phyloP scores from a whole-genome alignment of 2,113 vertebrate species.

The Sciurus niger region DNA sequence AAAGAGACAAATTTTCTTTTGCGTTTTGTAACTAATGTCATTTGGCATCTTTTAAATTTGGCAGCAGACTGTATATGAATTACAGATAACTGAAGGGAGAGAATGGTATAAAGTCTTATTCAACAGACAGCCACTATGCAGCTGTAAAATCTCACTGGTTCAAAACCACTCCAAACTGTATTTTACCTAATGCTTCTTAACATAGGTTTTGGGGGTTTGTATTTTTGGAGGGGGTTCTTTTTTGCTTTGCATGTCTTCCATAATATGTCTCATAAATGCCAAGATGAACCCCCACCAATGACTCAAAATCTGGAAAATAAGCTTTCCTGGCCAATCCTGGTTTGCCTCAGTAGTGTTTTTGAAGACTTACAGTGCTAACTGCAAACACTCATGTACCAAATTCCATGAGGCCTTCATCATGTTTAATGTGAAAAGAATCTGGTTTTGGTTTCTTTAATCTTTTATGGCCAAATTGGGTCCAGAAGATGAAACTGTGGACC shows the following conservation, averaged over 20 bases:
- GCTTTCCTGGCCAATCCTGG: constrained; percentile 80
- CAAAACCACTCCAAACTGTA: not conserved
- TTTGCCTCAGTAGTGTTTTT: constrained; percentile 85
- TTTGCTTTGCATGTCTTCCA: constrained; percentile 16
- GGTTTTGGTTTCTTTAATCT: constrained; percentile 77
- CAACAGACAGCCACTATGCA: not conserved
- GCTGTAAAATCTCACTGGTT: constrained; percentile 49
- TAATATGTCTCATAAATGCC: constrained; percentile 43
- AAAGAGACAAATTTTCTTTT: constrained; percentile 37
- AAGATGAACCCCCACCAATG: constrained; percentile 40
- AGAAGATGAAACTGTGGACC: constrained; percentile 72
- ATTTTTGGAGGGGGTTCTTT: not conserved
- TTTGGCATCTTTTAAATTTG: constrained; percentile 77
- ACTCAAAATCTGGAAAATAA: constrained; percentile 82
- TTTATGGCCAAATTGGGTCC: constrained; percentile 74
- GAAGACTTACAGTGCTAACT: constrained; percentile 83
- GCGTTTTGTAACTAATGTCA: constrained; percentile 62
- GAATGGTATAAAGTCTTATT: not conserved
- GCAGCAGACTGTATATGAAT: constrained; percentile 56
- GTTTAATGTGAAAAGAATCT: constrained; percentile 79
- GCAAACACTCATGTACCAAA: constrained; percentile 78
- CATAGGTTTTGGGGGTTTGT: no score
- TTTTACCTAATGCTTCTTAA: constrained; percentile 63
- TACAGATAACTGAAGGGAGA: not conserved
- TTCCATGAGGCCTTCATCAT: constrained; percentile 73